Base-by-base conservation (phyloP, 2,888 invertebrate genomes). In the Cheiracanthium punctorium region DNA sequence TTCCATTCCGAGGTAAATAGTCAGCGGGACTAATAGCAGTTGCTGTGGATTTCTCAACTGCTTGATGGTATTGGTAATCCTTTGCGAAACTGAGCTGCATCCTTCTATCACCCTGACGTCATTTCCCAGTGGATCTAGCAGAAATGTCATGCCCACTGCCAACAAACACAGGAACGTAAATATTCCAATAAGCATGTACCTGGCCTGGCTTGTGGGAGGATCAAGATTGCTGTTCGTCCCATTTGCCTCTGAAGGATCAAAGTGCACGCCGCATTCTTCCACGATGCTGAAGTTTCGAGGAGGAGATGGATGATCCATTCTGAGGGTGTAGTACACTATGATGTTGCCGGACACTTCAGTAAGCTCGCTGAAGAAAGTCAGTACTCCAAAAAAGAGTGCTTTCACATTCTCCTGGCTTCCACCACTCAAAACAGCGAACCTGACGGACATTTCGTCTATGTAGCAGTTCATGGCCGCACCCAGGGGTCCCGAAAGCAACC, bases 341-440 rank as follows among this genome's bases (percentile, higher is more conserved):
- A 98, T 94, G 92, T 98, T 98, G 91, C 98, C 98, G 96, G 97
- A 97, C 67, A 98, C 94, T 93, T 98, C 96, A 90, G 98, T 96
- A 17, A 97, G 96, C 92, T 98, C 98, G 95, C 98, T 98, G 89
- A 98, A 96, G 90, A 98, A 94, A 94, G 98, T 99, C 95, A 99
- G 99, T 94, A 98, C 96, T 69, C 99, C 99, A 92, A 99, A 99
- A 94, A 98, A 98, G 91, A 97, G 93, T 84, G 98, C 98, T 90
- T 98, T 96, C 90, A 98, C 96, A 29, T 96, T 97, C 91, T 98
- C 77, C 0, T 37, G 24, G 14, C 43, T 72, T 33, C 67, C 77
- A 0, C 24, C 29, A 20, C 52, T 20, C 0, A 37, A 43, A 1
- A 71, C 33, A 17, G 70, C 75, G 64, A 87, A 89, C 4, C 79